A percentile compares a stretch with the other conserved stretches of the same genome.
Evolutionary conservation across 2,113 vertebrate species (phyloP).

Genomic region (Rhinichthys klamathensis): DNA sequence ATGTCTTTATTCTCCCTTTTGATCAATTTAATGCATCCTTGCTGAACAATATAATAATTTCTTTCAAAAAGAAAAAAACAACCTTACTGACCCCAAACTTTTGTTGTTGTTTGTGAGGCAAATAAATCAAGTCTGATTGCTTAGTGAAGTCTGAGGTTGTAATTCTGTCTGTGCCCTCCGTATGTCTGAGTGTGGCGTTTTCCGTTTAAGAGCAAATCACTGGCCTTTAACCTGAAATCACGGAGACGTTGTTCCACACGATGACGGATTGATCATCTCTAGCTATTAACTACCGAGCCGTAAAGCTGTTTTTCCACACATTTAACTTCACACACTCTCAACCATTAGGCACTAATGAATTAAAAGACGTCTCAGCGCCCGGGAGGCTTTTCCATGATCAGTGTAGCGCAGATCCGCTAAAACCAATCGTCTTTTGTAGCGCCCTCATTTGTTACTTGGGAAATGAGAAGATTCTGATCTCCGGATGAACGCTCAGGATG

Average conservation of each 20-base stretch:
- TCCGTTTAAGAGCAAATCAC: constrained; percentile 11
- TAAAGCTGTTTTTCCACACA: constrained; percentile 47
- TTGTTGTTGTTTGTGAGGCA: too few species aligned
- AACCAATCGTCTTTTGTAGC: constrained; percentile 62
- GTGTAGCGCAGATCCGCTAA: constrained; percentile 50
- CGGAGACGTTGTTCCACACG: constrained; percentile 25
- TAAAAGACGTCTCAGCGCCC: constrained; percentile 52
- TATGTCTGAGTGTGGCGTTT: too few species aligned
- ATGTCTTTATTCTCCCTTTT: too few species aligned
- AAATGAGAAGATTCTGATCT: constrained; percentile 62
- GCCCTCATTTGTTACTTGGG: constrained; percentile 61
- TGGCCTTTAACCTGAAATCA: constrained; percentile 28
- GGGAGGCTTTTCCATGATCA: constrained; percentile 30
- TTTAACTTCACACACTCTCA: constrained; percentile 45
- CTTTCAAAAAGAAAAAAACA: too few species aligned
- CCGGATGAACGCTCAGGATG: constrained; percentile 63
- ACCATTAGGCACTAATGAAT: constrained; percentile 59
- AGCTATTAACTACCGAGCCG: constrained; percentile 31
- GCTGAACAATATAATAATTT: too few species aligned
- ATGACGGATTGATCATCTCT: constrained; percentile 41
- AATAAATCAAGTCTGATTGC: too few species aligned
- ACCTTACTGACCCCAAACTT: too few species aligned
- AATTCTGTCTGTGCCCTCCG: too few species aligned
- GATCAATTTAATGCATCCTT: too few species aligned
- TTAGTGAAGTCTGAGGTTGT: too few species aligned